These are phyloP conservation scores for Myiotriccus ornatus DNA, from an alignment of 2,797 vertebrate genomes.

Conservation along the genomic window DNA sequence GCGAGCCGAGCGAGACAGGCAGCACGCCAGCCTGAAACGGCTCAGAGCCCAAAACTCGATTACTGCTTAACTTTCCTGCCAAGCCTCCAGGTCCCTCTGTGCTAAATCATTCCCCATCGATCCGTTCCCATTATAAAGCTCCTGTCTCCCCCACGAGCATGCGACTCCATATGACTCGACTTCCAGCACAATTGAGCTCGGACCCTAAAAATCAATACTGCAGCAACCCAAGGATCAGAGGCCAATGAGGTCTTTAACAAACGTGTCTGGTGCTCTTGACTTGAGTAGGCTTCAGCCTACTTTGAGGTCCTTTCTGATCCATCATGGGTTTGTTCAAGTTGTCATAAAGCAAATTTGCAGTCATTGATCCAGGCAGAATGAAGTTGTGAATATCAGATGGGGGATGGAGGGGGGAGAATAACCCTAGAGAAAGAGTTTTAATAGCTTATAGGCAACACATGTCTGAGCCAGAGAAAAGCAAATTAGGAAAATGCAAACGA, in stretches of 20 bases:
- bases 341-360: conserved; percentile 83
- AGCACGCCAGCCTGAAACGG: conserved; percentile 27
- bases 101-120: conserved; percentile 85
- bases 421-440: conserved; percentile 67
- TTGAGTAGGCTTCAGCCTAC: conserved; percentile 75
- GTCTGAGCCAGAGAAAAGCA: conserved; percentile 69
- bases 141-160: conserved; percentile 53
- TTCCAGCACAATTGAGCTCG: conserved; percentile 85
- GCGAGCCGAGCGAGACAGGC: background rate
- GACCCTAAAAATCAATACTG: conserved; percentile 86
- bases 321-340: conserved; percentile 75
- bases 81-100: conserved; percentile 65
- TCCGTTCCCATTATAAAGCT: conserved; percentile 78
- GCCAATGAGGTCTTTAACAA: conserved; percentile 92
- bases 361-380: conserved; percentile 75
- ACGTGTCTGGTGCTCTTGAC: conserved; percentile 82
- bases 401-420: conserved; percentile 9
- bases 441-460: conserved; percentile 77
- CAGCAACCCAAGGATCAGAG: conserved; percentile 86
- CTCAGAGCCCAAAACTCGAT: conserved; percentile 60
- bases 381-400: conserved; percentile 69
- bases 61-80: conserved; percentile 74
- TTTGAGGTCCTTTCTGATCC: conserved; percentile 74
- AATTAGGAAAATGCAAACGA: conserved; percentile 67
- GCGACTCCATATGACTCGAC: conserved; percentile 54